Evolutionary conservation across 2,888 invertebrate genomes (phyloP).

Genomic region (Mythimna pallens): DNA sequence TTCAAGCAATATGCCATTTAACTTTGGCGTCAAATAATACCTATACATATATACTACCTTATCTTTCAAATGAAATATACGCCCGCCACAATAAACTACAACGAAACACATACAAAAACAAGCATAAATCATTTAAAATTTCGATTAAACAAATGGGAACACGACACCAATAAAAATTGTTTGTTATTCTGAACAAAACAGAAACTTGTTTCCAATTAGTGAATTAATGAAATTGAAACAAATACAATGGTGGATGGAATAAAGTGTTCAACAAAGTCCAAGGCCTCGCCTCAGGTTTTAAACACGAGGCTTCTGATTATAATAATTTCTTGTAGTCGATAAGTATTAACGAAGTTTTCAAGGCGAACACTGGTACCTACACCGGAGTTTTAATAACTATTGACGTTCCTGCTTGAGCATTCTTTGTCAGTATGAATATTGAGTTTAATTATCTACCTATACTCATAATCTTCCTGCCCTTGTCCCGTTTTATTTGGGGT

Average conservation of each 20-base stretch:
- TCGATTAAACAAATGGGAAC: slow-evolving; percentile 35
- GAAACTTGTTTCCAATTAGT: slow-evolving; percentile 48
- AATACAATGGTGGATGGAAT: slow-evolving; percentile 24
- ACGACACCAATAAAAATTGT: slow-evolving; percentile 5
- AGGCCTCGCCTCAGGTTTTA: slow-evolving; percentile 6
- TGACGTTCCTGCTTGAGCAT: too few relatives aligned
- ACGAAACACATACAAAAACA: slow-evolving; percentile 26
- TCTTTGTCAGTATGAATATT: too few relatives aligned
- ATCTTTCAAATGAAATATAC: background rate
- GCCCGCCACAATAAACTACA: slow-evolving; percentile 2
- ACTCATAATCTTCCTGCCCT: too few relatives aligned
- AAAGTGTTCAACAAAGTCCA: slow-evolving; percentile 37
- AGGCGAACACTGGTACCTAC: background rate
- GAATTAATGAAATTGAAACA: slow-evolving; percentile 45
- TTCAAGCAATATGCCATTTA: too few relatives aligned
- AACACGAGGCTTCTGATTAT: slow-evolving; percentile 25
- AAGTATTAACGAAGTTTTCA: slow-evolving; percentile 8
- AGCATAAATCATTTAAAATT: slow-evolving; percentile 23
- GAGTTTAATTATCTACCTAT: too few relatives aligned
- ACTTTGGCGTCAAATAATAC: too few relatives aligned
- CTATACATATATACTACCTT: background rate
- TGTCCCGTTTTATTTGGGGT: too few relatives aligned
- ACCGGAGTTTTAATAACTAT: background rate
- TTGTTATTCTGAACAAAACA: slow-evolving; percentile 11
- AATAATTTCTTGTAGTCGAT: background rate